A percentile compares a stretch with the other conserved stretches of the same genome.
These are phyloP conservation scores for Hipposideros armiger DNA, from an alignment of 2,113 vertebrate species.

Conservation along the genomic window DNA sequence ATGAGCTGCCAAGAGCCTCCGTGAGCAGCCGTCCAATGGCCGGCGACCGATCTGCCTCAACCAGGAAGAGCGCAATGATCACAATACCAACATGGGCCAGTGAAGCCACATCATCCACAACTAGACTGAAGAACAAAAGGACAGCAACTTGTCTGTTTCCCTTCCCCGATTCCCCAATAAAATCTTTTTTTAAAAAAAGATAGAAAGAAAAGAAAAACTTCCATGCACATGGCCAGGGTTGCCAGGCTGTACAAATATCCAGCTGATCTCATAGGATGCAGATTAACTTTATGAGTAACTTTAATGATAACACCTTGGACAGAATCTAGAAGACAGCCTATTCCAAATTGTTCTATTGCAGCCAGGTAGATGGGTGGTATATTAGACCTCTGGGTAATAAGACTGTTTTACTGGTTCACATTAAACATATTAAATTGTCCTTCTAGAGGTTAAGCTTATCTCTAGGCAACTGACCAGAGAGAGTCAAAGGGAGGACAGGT, in stretches of 20 bases:
- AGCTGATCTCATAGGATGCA: constrained; percentile 16
- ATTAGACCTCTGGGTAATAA: constrained; percentile 9
- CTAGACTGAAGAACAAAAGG: no score
- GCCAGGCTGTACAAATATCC: neutral
- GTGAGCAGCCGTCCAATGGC: no score
- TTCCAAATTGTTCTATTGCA: constrained; percentile 9
- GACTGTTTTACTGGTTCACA: neutral
- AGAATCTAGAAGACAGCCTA: constrained; percentile 26
- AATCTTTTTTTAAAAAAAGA: no score
- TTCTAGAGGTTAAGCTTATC: constrained; percentile 47
- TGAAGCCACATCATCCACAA: no score
- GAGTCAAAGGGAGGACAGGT: neutral
- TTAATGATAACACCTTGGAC: neutral
- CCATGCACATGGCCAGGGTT: constrained; percentile 12
- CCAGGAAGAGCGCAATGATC: no score
- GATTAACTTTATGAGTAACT: constrained; percentile 41
- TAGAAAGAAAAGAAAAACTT: neutral
- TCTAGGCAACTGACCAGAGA: neutral
- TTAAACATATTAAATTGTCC: constrained; percentile 31
- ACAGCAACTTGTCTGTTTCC: no score
- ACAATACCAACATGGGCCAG: no score
- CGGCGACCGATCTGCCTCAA: no score
- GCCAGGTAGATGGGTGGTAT: neutral
- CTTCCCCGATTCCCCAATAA: no score
- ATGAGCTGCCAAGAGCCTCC: no score